phyloP scores from a whole-genome alignment of 2,113 vertebrate species.

The Serinus canaria region DNA sequence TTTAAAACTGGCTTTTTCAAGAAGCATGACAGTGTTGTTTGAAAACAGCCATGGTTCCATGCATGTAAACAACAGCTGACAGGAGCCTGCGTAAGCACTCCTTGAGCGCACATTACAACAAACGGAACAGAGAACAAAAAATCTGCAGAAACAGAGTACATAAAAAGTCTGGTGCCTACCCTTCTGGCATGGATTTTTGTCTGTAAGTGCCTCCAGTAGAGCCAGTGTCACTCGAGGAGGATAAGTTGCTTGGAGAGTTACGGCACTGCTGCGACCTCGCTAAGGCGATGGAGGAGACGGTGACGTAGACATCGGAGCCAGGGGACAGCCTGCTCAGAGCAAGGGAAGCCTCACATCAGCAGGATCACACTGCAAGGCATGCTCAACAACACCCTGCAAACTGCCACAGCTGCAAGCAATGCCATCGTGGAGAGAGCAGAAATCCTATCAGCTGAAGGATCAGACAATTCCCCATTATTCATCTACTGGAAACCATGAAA shows the following conservation, averaged over 20 bases:
- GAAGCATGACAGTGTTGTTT: neutral
- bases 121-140: neutral
- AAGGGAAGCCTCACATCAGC: constrained; percentile 29
- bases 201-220: constrained; percentile 84
- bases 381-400: neutral
- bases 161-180: constrained; percentile 77
- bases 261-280: constrained; percentile 86
- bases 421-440: neutral
- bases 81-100: neutral
- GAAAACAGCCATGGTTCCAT: neutral
- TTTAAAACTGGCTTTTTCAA: neutral
- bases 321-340: constrained; percentile 82
- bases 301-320: constrained; percentile 89
- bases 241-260: constrained; percentile 84
- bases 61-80: neutral
- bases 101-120: neutral
- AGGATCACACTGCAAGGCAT: neutral
- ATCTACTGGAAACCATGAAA: neutral
- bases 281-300: constrained; percentile 88
- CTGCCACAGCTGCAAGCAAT: neutral
- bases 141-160: neutral
- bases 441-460: neutral
- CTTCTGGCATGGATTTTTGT: constrained; percentile 92
- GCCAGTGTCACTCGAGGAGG: constrained; percentile 86
- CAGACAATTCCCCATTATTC: neutral